A percentile compares a stretch with the other conserved stretches of the same genome.
Conservation (phyloP, 2,113 vertebrate genomes). For the Chloropsis cyanopogon region DNA sequence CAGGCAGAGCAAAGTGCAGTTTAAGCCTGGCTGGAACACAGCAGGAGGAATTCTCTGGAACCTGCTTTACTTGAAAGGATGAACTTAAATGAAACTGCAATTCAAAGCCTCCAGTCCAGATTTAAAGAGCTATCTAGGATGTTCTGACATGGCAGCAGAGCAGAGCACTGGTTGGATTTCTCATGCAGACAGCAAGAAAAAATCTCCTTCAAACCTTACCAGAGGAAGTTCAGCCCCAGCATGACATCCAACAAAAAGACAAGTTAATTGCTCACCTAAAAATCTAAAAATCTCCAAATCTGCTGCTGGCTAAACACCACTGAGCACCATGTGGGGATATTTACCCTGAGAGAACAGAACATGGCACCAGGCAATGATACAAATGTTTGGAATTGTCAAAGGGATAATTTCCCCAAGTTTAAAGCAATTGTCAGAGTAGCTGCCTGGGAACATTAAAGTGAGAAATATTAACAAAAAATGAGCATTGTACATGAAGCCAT, state of each 20-base stretch:
- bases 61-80: neutral
- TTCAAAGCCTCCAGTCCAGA: neutral
- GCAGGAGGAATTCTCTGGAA: neutral
- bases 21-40: neutral
- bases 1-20: neutral
- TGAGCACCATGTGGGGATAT: neutral
- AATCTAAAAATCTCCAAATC: neutral
- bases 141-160: neutral
- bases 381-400: neutral
- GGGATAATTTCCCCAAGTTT: neutral
- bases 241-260: neutral
- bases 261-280: slow-evolving; percentile 14
- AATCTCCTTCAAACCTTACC: neutral
- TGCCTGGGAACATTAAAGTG: neutral
- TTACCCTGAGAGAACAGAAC: neutral
- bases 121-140: neutral
- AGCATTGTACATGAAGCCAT: neutral
- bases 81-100: neutral
- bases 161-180: neutral
- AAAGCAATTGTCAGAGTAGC: slow-evolving; percentile 1
- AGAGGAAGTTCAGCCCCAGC: neutral
- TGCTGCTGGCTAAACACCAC: neutral
- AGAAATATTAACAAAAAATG: neutral
- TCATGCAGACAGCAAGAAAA: neutral
- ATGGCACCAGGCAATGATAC: neutral